Percentiles rank a stretch among this genome's conserved stretches.
These are phyloP conservation scores for Platalea minor DNA, from an alignment of 2,797 vertebrate species.

Conservation along the genomic window DNA sequence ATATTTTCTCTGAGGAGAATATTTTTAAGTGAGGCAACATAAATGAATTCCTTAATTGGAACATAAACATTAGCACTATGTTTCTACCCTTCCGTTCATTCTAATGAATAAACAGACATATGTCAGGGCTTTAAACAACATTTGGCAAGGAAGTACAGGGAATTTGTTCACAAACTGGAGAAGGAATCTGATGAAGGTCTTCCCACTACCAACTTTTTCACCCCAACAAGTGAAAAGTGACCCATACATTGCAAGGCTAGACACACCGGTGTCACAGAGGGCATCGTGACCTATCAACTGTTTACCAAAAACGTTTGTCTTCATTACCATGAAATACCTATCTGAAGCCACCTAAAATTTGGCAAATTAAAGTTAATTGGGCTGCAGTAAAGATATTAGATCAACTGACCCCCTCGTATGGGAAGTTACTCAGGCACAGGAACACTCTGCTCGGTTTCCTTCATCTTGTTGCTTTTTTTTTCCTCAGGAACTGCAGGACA, in stretches of 20 bases:
- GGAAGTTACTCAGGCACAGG: neutral
- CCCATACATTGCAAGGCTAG: neutral
- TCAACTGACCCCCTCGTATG: neutral
- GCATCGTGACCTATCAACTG: neutral
- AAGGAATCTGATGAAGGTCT: neutral
- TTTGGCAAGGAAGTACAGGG: neutral
- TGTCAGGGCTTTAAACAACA: neutral
- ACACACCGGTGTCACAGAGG: neutral
- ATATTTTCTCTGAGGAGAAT: conserved; percentile 16
- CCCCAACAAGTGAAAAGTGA: neutral
- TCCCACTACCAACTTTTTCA: neutral
- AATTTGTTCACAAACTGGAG: neutral
- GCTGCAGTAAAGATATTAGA: neutral
- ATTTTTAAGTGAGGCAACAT: conserved; percentile 10
- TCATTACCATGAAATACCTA: neutral
- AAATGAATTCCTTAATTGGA: conserved; percentile 23
- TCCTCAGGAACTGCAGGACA: neutral
- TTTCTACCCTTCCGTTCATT: neutral
- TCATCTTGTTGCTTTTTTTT: neutral
- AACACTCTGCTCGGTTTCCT: neutral
- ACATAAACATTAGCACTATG: conserved; percentile 14
- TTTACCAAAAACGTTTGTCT: neutral
- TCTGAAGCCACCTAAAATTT: neutral
- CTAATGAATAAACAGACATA: neutral
- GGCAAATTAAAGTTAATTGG: neutral